Base-by-base conservation (phyloP, 2,888 invertebrate genomes). In the Limnephilus lunatus region DNA sequence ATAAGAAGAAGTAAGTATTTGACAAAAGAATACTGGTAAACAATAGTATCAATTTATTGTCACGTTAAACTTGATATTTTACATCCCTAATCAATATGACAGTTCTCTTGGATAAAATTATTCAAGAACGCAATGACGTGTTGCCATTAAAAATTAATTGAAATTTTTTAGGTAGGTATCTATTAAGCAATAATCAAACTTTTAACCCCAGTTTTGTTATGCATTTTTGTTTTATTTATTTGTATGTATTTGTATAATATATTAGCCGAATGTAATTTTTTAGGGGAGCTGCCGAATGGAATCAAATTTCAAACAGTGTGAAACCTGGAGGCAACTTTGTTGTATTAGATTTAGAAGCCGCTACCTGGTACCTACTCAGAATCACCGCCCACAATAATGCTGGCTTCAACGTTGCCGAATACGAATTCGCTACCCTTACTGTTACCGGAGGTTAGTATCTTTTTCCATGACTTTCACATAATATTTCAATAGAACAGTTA, bases 361-460 rank as follows among this genome's bases (percentile, higher is more conserved):
- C 99, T 32, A 98, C 98, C 25, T 99, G 99, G 98, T 99, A 99
- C 95, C 98, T 98, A 94, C 96, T 99, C 94, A 97, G 98, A 93
- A 98, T 99, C 82, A 99, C 98, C 3, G 98, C 98, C 7, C 98
- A 99, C 95, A 99, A 99, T 95, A 99, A 99, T 94, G 99, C 99
- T 93, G 99, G 99, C 90, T 99, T 99, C 94, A 98, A 98, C 82
- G 99, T 99, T 90, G 99, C 99, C 92, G 98, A 99, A 96, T 99
- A 99, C 95, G 98, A 99, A 96, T 99, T 99, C 95, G 99, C 99
- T 31, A 99, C 99, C 3, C 97, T 99, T 68, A 99, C 99, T 53
- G 97, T 98, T 94, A 98, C 98, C 94, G 99, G 99, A 97, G 99
- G 99, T 99, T 97, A 96, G 92, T 83, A 68, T 35, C n/a, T 68